Percentiles rank a stretch among this genome's conserved stretches.
Evolutionary conservation across 2,113 vertebrate species (phyloP).

Genomic region (Cephalopholis sonnerati): DNA sequence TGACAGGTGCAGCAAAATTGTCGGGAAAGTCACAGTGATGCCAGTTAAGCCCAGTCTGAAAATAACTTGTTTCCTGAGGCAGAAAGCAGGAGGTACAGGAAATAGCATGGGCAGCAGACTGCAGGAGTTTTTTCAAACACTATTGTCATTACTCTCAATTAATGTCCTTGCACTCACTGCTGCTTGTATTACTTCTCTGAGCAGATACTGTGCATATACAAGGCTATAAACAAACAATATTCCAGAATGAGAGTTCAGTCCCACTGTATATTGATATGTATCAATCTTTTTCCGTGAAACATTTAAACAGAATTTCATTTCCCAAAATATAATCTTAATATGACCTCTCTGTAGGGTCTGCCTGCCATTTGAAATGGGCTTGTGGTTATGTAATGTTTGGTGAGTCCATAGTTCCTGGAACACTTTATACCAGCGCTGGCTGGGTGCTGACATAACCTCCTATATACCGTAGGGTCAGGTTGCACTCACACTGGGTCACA

Average conservation of each 20-base stretch:
- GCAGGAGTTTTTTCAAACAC: neutral
- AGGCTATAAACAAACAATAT: neutral
- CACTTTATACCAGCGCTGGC: constrained; percentile 21
- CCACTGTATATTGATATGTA: neutral
- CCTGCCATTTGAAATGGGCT: constrained; percentile 29
- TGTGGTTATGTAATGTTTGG: constrained; percentile 61
- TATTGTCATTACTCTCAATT: neutral
- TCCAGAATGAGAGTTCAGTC: neutral
- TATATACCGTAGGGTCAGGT: neutral
- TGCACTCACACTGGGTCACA: constrained; percentile 25
- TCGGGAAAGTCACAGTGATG: neutral
- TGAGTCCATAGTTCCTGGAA: constrained; percentile 47
- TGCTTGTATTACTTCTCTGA: neutral
- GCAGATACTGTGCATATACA: neutral
- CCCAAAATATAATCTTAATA: neutral
- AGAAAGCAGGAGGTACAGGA: neutral
- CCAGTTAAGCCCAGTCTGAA: neutral
- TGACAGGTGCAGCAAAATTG: constrained; percentile 2
- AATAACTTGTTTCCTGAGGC: neutral
- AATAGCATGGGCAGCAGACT: neutral
- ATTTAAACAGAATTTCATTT: neutral
- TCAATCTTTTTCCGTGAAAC: neutral
- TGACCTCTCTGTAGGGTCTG: neutral
- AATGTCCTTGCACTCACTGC: neutral
- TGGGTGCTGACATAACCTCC: constrained; percentile 14